These are phyloP conservation scores for Tryphoninae sp. DNA, from an alignment of 2,888 invertebrate species.

Conservation along the genomic window DNA sequence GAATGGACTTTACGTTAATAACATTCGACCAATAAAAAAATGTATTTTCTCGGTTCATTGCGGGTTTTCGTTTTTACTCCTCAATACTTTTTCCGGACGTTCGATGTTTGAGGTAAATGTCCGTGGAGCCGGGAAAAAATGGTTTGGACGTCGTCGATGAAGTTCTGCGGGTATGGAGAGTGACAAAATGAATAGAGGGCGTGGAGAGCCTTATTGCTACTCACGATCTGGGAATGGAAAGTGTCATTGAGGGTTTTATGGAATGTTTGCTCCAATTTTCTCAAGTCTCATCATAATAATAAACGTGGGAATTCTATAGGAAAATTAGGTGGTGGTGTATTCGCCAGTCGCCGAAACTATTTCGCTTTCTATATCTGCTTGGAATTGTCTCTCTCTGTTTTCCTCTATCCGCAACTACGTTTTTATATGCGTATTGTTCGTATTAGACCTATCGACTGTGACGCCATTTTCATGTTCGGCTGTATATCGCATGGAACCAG, in stretches of 20 bases:
- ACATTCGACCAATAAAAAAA: conserved; percentile 29
- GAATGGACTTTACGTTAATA: conserved; percentile 34
- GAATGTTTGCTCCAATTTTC: neutral
- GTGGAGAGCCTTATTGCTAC: neutral
- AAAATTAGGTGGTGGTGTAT: too few species aligned
- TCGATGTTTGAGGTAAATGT: neutral
- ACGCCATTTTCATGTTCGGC: neutral
- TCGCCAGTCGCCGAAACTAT: too few species aligned
- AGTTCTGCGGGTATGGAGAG: neutral
- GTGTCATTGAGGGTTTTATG: neutral
- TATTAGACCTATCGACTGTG: conserved; percentile 29
- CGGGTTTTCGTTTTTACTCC: neutral
- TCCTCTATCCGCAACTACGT: neutral
- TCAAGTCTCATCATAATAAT: too few species aligned
- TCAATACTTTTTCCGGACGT: neutral
- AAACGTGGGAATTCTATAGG: too few species aligned
- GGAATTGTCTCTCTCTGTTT: too few species aligned
- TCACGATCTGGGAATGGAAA: neutral
- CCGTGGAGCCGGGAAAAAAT: neutral
- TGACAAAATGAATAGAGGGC: neutral
- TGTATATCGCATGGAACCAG: neutral
- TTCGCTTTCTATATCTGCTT: too few species aligned
- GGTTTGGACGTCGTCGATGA: neutral
- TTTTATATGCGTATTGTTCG: conserved; percentile 8
- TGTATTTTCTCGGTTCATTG: neutral